Base-by-base conservation (phyloP, 2,797 vertebrate genomes). In the Sebastes cheni region DNA sequence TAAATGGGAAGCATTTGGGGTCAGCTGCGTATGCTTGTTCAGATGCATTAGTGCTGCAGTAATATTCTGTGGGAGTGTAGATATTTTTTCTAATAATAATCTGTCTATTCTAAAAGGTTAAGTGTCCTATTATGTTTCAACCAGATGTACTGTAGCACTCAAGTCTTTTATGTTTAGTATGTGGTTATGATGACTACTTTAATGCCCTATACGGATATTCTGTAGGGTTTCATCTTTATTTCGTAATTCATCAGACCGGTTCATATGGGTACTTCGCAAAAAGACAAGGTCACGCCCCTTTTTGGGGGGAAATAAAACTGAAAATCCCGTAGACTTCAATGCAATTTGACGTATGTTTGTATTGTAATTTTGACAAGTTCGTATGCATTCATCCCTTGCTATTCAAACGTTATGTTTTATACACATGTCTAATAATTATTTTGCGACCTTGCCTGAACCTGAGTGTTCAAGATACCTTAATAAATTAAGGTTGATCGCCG, bases 41-140 rank as follows among this genome's bases (percentile, higher is more conserved):
- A 72, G 29, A 60, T 42, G n/a, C 67, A 68, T 68, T 46, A 62
- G 27, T 74, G 68, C 50, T 59, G 34, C 60, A 52, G 14, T 9
- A 11, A 36, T 62, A 22, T 27, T 66, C 58, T 62, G 59, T n/a
- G 32, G 36, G 11, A 50, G 20, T 22, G 14, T 13, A 34, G 14
- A 73, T 61, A 27, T 71, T 55, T 71, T 55, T 71, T 64, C 16
- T 64, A 39, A 39, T 55, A 69, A 54, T 27, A 54, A 60, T 36
- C 14, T 23, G 20, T 39, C 22, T 25, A 7, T 73, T 80, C 29
- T 64, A 60, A 77, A 80, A 83, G 69, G 69, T 67, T 77, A 74
- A 81, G 22, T 64, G 50, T 75, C 16, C 6, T 6, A 36, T 55
- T 65, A 68, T 46, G 39, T 69, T 58, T 67, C 12, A 54, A 10